A percentile compares a stretch with the other conserved stretches of the same genome.
These are phyloP conservation scores for Falco naumanni DNA, from an alignment of 2,797 vertebrate genomes.

Conservation along the genomic window DNA sequence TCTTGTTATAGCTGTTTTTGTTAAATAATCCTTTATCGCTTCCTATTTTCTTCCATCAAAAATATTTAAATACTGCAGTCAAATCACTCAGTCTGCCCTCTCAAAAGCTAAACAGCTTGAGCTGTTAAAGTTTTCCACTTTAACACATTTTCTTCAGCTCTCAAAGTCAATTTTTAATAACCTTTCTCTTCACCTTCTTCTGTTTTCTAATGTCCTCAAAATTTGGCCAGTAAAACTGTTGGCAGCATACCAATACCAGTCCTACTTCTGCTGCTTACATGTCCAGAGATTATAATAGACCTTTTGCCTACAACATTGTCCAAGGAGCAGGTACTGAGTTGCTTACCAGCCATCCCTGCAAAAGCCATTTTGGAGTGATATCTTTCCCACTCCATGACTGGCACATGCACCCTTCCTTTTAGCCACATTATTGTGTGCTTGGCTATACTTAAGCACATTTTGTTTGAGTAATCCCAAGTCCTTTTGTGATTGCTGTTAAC, in stretches of 20 bases:
- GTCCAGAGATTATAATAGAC: not conserved
- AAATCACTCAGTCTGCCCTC: not conserved
- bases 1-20: conserved; percentile 6
- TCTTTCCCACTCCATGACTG: not conserved
- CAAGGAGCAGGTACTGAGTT: not conserved
- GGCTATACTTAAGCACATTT: not conserved
- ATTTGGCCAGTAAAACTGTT: not conserved
- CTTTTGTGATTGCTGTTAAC: not conserved
- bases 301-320: not conserved
- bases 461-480: not conserved
- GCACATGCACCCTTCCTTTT: not conserved
- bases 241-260: not conserved
- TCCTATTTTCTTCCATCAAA: conserved; percentile 25
- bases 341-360: fast-evolving
- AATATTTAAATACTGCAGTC: conserved; percentile 17
- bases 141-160: not conserved
- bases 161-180: conserved; percentile 22
- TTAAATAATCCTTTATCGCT: not conserved
- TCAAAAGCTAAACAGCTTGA: conserved; percentile 20
- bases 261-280: not conserved
- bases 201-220: conserved; percentile 25
- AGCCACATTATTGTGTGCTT: not conserved
- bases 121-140: conserved; percentile 23
- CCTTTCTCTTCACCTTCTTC: not conserved
- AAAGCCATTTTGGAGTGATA: not conserved